phyloP scores from a whole-genome alignment of 2,888 invertebrate species.

The Nephrotoma flavescens region DNA sequence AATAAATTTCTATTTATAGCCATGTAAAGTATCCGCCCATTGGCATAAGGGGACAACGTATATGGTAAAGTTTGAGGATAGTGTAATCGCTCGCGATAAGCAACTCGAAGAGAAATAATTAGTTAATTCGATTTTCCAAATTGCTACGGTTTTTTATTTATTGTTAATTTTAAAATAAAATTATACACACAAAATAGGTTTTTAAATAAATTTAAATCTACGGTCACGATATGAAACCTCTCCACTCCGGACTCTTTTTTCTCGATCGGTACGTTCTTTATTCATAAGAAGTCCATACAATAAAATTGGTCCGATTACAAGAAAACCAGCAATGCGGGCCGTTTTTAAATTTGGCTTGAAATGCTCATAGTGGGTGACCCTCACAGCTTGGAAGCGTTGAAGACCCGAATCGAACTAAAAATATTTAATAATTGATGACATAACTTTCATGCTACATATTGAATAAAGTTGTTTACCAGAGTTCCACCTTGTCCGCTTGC shows the following conservation, averaged over 20 bases:
- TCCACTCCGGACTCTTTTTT: conserved; percentile 48
- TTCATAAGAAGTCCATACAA: conserved; percentile 38
- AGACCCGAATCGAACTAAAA: conserved; percentile 71
- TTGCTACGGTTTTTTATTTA: conserved; percentile 2
- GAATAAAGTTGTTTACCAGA: conserved; percentile 40
- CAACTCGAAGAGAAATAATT: conserved; percentile 72
- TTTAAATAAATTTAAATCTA: conserved; percentile 48
- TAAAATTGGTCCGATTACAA: conserved; percentile 41
- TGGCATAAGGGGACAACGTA: conserved; percentile 99
- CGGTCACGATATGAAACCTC: conserved; percentile 64
- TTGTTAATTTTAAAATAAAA: conserved; percentile 3
- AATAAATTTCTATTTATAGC: conserved; percentile 44
- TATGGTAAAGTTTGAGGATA: conserved; percentile 95
- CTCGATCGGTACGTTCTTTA: conserved; percentile 36
- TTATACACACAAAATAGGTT: neutral
- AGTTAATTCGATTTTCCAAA: conserved; percentile 1
- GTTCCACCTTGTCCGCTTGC: conserved; percentile 48
- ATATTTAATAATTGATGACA: conserved; percentile 11
- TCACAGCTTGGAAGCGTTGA: conserved; percentile 58
- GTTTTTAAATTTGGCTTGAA: conserved; percentile 50
- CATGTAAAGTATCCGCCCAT: conserved; percentile 94
- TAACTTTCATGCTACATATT: neutral
- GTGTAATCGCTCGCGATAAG: conserved; percentile 80
- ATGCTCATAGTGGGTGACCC: conserved; percentile 44
- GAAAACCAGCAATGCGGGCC: conserved; percentile 35